Conservation (phyloP, 2,888 invertebrate species). For the Dermolepida albohirtum region DNA sequence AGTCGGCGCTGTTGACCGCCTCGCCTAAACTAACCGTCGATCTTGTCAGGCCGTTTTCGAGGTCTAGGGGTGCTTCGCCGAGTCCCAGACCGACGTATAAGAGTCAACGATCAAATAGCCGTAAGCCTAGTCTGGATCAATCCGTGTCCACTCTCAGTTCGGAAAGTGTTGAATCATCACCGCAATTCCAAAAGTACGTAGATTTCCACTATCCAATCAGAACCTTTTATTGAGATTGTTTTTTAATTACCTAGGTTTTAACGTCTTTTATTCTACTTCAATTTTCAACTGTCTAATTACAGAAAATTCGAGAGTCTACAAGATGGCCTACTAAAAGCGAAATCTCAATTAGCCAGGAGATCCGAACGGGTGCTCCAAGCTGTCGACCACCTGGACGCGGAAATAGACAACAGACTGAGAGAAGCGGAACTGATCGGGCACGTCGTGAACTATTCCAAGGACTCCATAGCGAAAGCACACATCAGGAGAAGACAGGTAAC, state of each 20-base stretch:
- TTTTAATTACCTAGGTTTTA: too few relatives aligned
- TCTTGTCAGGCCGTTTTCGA: conserved; percentile 54
- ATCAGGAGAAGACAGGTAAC: conserved; percentile 83
- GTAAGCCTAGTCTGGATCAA: conserved; percentile 61
- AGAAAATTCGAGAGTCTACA: conserved; percentile 45
- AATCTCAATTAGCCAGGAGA: conserved; percentile 34
- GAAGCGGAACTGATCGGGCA: conserved; percentile 72
- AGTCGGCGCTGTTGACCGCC: conserved; percentile 60
- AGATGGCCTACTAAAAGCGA: conserved; percentile 45
- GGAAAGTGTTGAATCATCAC: conserved; percentile 35
- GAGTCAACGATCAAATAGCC: conserved; percentile 59
- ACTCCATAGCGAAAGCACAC: conserved; percentile 72
- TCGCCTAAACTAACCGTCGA: conserved; percentile 60
- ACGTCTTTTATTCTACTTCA: background rate
- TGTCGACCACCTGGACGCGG: conserved; percentile 71
- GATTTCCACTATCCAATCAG: too few relatives aligned
- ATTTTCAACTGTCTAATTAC: conserved; percentile 11
- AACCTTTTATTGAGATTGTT: too few relatives aligned
- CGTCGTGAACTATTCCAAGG: conserved; percentile 67
- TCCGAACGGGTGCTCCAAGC: conserved; percentile 67
- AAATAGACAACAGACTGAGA: conserved; percentile 73
- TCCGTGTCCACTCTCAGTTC: conserved; percentile 47
- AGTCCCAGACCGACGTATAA: conserved; percentile 62
- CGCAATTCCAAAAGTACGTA: conserved; percentile 35
- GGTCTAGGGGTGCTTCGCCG: conserved; percentile 62